Evolutionary conservation across 2,797 vertebrate species (phyloP), one percentile per base, ranked within the genome.

Genomic region (Enteromius fasciolatus): DNA sequence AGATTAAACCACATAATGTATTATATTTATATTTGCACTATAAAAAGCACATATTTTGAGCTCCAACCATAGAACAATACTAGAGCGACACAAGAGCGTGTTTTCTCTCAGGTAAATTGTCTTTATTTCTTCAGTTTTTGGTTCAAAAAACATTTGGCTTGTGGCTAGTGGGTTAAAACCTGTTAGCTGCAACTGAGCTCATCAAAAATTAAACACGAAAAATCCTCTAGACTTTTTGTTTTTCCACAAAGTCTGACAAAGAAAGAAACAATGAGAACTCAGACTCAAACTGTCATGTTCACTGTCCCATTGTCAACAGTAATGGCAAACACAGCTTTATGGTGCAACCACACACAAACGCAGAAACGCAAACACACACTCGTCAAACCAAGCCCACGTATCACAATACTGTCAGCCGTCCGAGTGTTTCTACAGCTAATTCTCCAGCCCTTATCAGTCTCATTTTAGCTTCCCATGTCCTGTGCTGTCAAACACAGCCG

Each of bases 381-480:
- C 31, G 28, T 31, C 39, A 76, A 68, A 70, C 33, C 8, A 52
- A 74, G 36, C 70, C 70, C 59, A 66, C 59, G 3, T 66, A 74
- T 81, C 80, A 28, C 80, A 81, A 66, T 66, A 75, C 44, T 74
- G 44, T 81, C 59, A 75, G 70, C 69, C 23, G 3, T 54, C 59
- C 41, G 33, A 66, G 33, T 36, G n/a, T 63, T 28, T 50, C 20
- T 39, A 23, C 12, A 28, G 69, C 20, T 75, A 75, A 75, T 75
- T 81, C 80, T 75, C 70, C 46, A 52, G 59, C 46, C 31, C 57
- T 75, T 81, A 81, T 81, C 70, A 50, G n/a, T 72, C 57, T 74
- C 52, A 36, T n/a, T 81, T 75, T 50, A 52, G 59, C 70, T 44
- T 39, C 68, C 78, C 59, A 39, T 81, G 80, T 54, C 70, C 59